Evolutionary conservation across 2,113 vertebrate genomes (phyloP).

Genomic region (Aptenodytes forsteri): DNA sequence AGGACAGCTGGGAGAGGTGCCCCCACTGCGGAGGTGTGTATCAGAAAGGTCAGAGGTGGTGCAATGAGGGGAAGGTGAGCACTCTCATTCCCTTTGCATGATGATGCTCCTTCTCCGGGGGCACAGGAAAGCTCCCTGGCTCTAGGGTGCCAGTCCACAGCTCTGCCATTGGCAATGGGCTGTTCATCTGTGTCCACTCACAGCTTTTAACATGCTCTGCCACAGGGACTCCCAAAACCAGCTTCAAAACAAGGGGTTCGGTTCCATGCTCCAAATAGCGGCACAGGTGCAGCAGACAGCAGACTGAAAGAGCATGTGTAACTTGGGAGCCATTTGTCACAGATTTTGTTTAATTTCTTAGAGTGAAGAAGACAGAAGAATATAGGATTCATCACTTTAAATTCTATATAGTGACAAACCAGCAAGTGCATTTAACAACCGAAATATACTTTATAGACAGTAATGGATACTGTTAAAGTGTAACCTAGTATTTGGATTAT

Average conservation of each 20-base stretch:
- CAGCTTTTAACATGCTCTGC: background rate
- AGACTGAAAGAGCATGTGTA: background rate
- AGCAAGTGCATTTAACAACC: slow-evolving; percentile 31
- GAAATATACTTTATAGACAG: slow-evolving; percentile 2
- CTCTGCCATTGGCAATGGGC: background rate
- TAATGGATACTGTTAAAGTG: slow-evolving; percentile 42
- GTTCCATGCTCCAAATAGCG: background rate
- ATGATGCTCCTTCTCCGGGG: background rate
- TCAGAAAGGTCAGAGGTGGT: background rate
- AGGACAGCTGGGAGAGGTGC: background rate
- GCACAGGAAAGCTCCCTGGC: background rate
- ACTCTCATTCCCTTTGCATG: background rate
- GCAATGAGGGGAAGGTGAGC: background rate
- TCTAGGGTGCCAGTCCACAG: background rate
- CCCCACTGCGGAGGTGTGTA: background rate
- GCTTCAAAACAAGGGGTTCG: background rate
- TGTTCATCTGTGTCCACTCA: background rate
- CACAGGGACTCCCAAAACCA: background rate
- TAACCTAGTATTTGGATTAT: slow-evolving; percentile 36
- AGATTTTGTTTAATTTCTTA: background rate
- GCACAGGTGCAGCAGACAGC: background rate
- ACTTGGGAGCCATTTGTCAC: background rate
- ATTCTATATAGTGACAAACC: slow-evolving; percentile 5
- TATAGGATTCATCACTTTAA: background rate
- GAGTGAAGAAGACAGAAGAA: background rate